Evolutionary conservation across 2,797 vertebrate species (phyloP), one percentile per base, ranked within the genome.

Genomic region (Chelonia mydas): DNA sequence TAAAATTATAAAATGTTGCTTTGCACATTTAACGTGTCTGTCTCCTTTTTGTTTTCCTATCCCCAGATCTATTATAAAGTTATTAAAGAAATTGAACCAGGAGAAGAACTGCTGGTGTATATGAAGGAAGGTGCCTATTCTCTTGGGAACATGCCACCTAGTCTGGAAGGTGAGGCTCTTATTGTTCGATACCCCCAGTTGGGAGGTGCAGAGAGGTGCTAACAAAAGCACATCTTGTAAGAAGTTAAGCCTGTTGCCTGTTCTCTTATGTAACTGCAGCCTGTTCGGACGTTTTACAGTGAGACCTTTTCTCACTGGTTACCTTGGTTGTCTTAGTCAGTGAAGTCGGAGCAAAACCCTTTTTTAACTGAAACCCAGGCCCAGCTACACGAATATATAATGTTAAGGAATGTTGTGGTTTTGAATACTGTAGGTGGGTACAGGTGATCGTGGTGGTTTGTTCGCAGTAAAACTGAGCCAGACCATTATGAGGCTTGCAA

Each of bases 31-130:
- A 98, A 90, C 49, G 0, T 55, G 78, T 65, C 79, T 95, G 94
- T 90, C 92, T 88, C 51, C 65, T 93, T 83, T 96, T 59, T 97
- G 91, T 89, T 91, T 90, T 96, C 90, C 93, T 76, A 90, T 84
- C 72, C 98, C 89, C 94, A 99, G 99, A 98, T 99, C 96, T 99
- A 99, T 98, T 99, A 99, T 97, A 99, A 99, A 99, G 99, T 99
- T 97, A 99, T 99, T 96, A 99, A 99, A 98, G 99, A 99, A 97
- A 99, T 99, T 84, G 99, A 99, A 96, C 99, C 99, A 2, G 99
- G 99, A 94, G 99, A 99, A 98, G 99, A 99, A 98, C 98, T 99
- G 90, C 98, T 99, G 98, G 99, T 99, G 97, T 99, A 99, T 93
- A 98, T 99, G 98, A 99, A 99, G 98, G 99, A 99, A 98, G 99